Percentiles rank a stretch among this genome's conserved stretches.
phyloP scores from a whole-genome alignment of 2,888 invertebrate genomes.

The Brassicogethes aeneus region DNA sequence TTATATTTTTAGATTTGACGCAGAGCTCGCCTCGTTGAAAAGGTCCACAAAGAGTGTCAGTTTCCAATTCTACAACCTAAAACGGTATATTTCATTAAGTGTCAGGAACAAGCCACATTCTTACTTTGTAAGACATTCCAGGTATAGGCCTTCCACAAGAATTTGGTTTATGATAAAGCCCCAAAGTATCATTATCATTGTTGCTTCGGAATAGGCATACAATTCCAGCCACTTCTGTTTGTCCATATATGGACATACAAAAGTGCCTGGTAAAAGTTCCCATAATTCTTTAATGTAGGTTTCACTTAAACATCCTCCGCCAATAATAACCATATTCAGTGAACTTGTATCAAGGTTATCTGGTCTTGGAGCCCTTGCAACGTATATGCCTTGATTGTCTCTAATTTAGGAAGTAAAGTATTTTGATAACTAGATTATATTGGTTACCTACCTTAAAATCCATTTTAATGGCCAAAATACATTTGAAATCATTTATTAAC shows the following conservation, averaged over 20 bases:
- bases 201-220: conserved; percentile 23
- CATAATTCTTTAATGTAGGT: conserved; percentile 24
- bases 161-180: conserved; percentile 24
- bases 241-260: conserved; percentile 31
- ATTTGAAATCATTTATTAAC: too few species aligned
- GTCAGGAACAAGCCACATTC: too few species aligned
- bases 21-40: conserved; percentile 46
- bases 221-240: conserved; percentile 33
- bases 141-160: conserved; percentile 26
- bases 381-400: conserved; percentile 22
- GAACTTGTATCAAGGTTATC: conserved; percentile 30
- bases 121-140: conserved; percentile 30
- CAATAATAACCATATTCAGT: conserved; percentile 23
- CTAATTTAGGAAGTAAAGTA: too few species aligned
- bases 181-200: conserved; percentile 23
- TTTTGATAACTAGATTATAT: too few species aligned
- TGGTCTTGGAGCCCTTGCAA: conserved; percentile 29
- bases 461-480: too few species aligned
- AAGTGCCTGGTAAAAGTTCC: conserved; percentile 33
- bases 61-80: conserved; percentile 28
- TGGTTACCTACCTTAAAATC: too few species aligned
- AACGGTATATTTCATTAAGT: conserved; percentile 7
- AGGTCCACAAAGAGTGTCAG: conserved; percentile 28
- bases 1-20: conserved; percentile 35
- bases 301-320: conserved; percentile 28